Percentiles rank a stretch among this genome's conserved stretches.
Evolutionary conservation across 2,888 invertebrate species (phyloP).

Genomic region (Ariolimax columbianus): DNA sequence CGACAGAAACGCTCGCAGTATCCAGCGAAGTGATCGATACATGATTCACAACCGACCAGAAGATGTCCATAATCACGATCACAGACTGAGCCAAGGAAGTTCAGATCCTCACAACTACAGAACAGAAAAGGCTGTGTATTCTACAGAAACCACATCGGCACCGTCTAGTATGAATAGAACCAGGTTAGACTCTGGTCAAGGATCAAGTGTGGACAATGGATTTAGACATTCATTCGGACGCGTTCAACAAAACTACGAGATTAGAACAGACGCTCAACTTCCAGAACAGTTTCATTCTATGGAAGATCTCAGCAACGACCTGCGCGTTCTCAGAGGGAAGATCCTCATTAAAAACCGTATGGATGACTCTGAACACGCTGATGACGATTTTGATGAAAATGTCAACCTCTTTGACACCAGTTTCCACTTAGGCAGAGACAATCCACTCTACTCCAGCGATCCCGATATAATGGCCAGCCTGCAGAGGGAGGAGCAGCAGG

Average conservation of each 20-base stretch:
- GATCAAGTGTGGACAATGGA: slow-evolving; percentile 38
- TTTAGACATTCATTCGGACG: slow-evolving; percentile 30
- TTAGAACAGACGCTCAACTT: slow-evolving; percentile 32
- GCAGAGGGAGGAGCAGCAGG: slow-evolving; percentile 60
- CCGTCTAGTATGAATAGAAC: background rate
- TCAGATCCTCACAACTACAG: slow-evolving; percentile 10
- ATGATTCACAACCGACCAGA: background rate
- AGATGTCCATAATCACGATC: slow-evolving; percentile 37
- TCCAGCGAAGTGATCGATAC: background rate
- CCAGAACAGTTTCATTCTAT: slow-evolving; percentile 36
- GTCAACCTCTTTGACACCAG: slow-evolving; percentile 71
- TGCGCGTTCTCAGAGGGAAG: slow-evolving; percentile 70
- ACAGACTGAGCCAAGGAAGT: slow-evolving; percentile 5
- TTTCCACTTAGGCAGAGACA: slow-evolving; percentile 70
- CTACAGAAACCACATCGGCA: slow-evolving; percentile 19
- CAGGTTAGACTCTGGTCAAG: slow-evolving; percentile 42
- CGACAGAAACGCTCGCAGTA: background rate
- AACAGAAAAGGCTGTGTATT: slow-evolving; percentile 43
- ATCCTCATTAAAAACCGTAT: slow-evolving; percentile 71
- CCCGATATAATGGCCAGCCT: slow-evolving; percentile 66
- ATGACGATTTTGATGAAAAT: slow-evolving; percentile 69
- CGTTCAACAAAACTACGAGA: slow-evolving; percentile 41
- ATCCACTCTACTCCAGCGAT: slow-evolving; percentile 73
- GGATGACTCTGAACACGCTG: slow-evolving; percentile 58
- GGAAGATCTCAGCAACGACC: slow-evolving; percentile 58